Percentiles rank a stretch among this genome's conserved stretches.
Evolutionary conservation across 2,888 invertebrate species (phyloP).

Genomic region (Eristalis tenax): DNA sequence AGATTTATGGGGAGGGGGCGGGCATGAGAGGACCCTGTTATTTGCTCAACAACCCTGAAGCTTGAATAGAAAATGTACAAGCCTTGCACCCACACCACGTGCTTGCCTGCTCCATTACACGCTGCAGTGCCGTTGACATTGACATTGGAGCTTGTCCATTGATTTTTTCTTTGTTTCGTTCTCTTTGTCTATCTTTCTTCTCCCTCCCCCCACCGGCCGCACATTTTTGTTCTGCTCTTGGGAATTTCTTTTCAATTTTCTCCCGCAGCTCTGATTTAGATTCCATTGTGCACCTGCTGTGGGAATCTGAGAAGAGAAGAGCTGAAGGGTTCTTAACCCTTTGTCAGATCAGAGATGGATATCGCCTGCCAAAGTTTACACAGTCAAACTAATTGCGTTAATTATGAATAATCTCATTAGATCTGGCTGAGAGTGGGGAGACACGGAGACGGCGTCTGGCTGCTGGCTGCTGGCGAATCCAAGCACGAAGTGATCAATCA

Average conservation of each 20-base stretch:
- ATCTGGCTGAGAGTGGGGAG: background rate
- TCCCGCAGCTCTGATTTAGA: background rate
- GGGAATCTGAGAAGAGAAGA: background rate
- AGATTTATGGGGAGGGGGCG: background rate
- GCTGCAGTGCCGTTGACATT: constrained; percentile 63
- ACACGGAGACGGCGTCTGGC: background rate
- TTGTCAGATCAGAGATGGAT: constrained; percentile 8
- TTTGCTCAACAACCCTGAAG: constrained; percentile 3
- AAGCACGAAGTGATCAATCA: background rate
- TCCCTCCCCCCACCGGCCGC: no score
- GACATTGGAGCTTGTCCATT: constrained; percentile 60
- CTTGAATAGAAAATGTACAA: constrained; percentile 39
- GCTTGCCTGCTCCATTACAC: constrained; percentile 25
- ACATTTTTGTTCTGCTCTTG: background rate
- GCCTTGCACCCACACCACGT: constrained; percentile 23
- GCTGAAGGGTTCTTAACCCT: constrained; percentile 37
- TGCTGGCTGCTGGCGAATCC: background rate
- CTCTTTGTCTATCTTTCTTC: background rate
- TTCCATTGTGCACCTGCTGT: constrained; percentile 5
- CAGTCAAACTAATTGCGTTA: constrained; percentile 23
- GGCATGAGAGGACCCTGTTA: constrained; percentile 7
- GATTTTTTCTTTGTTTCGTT: constrained; percentile 29
- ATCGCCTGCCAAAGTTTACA: constrained; percentile 3
- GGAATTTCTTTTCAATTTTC: constrained; percentile 12
- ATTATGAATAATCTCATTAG: constrained; percentile 21